Evolutionary conservation across 2,888 invertebrate species (phyloP).

Genomic region (Aquatica leii): DNA sequence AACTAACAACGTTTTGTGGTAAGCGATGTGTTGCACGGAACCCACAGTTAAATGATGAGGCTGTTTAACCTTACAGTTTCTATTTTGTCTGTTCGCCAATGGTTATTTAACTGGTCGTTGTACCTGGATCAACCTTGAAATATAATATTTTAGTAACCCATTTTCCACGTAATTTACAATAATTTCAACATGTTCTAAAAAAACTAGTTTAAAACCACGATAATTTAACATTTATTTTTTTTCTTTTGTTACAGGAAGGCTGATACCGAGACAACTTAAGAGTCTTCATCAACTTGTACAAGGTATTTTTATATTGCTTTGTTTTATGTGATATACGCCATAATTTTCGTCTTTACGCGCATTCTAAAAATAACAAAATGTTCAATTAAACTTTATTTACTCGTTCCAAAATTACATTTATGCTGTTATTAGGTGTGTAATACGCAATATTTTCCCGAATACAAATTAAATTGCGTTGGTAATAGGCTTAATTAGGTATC

Average conservation of each 20-base stretch:
- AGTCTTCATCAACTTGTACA: too few species aligned
- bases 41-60: conserved; percentile 38
- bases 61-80: conserved; percentile 38
- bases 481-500: too few species aligned
- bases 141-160: conserved; percentile 27
- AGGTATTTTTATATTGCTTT: too few species aligned
- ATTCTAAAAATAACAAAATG: too few species aligned
- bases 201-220: neutral
- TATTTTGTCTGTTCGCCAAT: conserved; percentile 33
- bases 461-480: too few species aligned
- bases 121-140: conserved; percentile 34
- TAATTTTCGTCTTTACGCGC: too few species aligned
- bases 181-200: conserved; percentile 11
- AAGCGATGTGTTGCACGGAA: conserved; percentile 38
- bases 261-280: neutral
- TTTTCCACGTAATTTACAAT: conserved; percentile 15
- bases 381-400: too few species aligned
- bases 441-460: too few species aligned
- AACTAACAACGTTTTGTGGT: conserved; percentile 39
- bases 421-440: too few species aligned
- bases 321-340: too few species aligned
- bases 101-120: conserved; percentile 38
- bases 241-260: conserved; percentile 9
- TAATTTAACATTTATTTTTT: neutral
- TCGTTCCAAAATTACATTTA: too few species aligned